phyloP scores from a whole-genome alignment of 2,113 vertebrate species.

The Protobothrops mucrosquamatus region DNA sequence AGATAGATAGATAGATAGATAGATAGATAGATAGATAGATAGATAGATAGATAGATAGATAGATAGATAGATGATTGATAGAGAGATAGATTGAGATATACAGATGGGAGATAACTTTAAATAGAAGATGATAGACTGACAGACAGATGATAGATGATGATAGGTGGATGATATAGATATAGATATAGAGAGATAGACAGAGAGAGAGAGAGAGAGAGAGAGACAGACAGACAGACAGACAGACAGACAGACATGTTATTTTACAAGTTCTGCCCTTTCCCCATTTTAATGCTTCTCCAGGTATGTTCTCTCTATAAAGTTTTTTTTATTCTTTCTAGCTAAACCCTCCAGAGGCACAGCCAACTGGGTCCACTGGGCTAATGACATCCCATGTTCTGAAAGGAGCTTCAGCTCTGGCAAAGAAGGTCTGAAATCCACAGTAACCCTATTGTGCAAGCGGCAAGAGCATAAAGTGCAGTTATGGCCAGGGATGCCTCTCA shows the following conservation, averaged over 20 bases:
- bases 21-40: no score
- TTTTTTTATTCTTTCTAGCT: neutral
- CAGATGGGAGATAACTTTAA: no score
- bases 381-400: slow-evolving; percentile 18
- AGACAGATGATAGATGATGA: neutral
- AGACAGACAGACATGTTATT: neutral
- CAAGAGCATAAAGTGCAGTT: slow-evolving; percentile 10
- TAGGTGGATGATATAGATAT: no score
- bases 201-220: no score
- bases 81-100: no score
- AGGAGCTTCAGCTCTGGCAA: neutral
- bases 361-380: slow-evolving; percentile 2
- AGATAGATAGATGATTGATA: no score
- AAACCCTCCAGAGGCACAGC: neutral
- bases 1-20: no score
- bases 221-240: no score
- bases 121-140: neutral
- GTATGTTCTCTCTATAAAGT: neutral
- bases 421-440: neutral
- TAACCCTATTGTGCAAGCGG: slow-evolving; percentile 20
- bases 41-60: no score
- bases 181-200: no score
- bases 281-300: neutral
- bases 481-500: slow-evolving; percentile 5
- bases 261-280: neutral